Conservation (phyloP, 2,797 vertebrate species). For the Mallotus villosus region DNA sequence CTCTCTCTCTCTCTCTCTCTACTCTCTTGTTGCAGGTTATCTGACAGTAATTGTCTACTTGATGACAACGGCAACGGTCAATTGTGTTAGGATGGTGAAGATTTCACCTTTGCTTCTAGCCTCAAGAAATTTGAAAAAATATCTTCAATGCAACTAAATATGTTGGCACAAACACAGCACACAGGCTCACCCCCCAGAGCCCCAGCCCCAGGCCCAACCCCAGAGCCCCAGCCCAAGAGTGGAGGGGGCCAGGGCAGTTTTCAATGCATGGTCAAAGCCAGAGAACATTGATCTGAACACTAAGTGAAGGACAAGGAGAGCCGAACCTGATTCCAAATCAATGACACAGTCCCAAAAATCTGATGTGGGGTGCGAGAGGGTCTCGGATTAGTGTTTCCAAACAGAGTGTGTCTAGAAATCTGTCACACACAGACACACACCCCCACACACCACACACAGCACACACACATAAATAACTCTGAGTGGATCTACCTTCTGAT, state of each 20-base stretch:
- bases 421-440: slow-evolving; percentile 33
- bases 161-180: slow-evolving; percentile 18
- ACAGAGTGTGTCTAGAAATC: slow-evolving; percentile 55
- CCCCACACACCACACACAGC: neutral
- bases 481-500: neutral
- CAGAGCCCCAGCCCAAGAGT: slow-evolving; percentile 14
- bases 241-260: slow-evolving; percentile 43
- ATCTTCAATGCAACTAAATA: no score
- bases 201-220: slow-evolving; percentile 14
- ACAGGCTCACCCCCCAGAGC: slow-evolving; percentile 21
- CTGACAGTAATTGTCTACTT: neutral
- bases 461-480: neutral
- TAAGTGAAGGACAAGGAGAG: slow-evolving; percentile 75
- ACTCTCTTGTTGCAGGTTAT: slow-evolving; percentile 22
- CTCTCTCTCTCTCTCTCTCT: neutral
- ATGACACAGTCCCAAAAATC: slow-evolving; percentile 75
- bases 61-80: no score
- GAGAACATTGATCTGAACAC: slow-evolving; percentile 75
- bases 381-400: slow-evolving; percentile 63
- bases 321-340: slow-evolving; percentile 74
- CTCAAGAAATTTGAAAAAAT: no score
- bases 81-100: no score
- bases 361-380: slow-evolving; percentile 55
- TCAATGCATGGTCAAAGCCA: slow-evolving; percentile 74
- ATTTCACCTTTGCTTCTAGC: no score